phyloP scores from a whole-genome alignment of 2,797 vertebrate species.

The Enteromius anoplus region DNA sequence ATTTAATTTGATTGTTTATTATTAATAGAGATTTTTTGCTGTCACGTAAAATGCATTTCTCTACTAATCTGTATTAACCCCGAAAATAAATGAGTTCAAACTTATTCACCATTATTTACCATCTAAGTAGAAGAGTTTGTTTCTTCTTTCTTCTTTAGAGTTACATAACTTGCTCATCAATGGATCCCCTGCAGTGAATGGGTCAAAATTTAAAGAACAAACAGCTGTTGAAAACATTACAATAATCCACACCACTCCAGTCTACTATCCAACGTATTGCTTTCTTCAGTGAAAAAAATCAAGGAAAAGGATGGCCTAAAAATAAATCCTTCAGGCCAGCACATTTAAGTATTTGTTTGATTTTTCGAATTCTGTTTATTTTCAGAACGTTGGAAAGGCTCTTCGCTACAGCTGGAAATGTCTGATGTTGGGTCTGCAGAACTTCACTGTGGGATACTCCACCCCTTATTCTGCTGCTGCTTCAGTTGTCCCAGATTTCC shows the following conservation, averaged over 20 bases:
- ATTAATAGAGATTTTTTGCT: neutral
- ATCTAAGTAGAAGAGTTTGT: neutral
- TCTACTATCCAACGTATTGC: too few relatives aligned
- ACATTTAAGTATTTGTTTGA: neutral
- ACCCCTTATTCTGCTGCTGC: constrained; percentile 79
- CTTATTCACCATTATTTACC: neutral
- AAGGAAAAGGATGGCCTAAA: neutral
- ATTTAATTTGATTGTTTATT: neutral
- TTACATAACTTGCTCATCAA: neutral
- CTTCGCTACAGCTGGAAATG: constrained; percentile 88
- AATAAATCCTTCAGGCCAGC: neutral
- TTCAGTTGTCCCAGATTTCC: constrained; percentile 77
- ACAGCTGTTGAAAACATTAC: neutral
- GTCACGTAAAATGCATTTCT: neutral
- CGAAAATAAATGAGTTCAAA: neutral
- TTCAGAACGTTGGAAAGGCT: constrained; percentile 88
- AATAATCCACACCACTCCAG: neutral
- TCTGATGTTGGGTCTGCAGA: constrained; percentile 87
- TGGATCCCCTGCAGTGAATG: neutral
- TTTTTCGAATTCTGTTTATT: constrained; percentile 35
- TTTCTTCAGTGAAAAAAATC: too few relatives aligned
- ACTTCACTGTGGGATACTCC: constrained; percentile 83
- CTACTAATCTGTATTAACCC: too few relatives aligned
- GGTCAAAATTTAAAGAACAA: neutral
- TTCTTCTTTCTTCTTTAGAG: neutral